Conservation (phyloP, 2,888 invertebrate genomes). For the Acronicta psi region DNA sequence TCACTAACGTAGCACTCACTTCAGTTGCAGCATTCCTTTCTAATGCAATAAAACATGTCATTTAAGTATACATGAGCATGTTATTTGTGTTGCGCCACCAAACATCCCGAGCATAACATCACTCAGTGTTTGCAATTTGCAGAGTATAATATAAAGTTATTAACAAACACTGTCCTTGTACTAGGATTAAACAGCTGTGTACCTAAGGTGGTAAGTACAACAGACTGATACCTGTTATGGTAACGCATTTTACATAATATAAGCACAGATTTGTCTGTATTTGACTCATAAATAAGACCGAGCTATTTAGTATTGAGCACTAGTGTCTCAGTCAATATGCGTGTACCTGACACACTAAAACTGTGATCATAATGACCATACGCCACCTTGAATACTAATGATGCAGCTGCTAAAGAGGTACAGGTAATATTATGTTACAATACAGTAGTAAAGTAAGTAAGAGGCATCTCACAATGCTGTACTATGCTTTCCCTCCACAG, state of each 20-base stretch:
- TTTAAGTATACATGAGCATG: not conserved
- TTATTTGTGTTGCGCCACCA: not conserved
- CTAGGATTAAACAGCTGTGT: not conserved
- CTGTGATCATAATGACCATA: too few relatives aligned
- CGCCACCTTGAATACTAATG: not conserved
- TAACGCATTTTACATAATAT: conserved; percentile 2
- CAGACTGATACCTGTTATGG: conserved; percentile 10
- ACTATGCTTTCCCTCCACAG: too few relatives aligned
- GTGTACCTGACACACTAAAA: too few relatives aligned
- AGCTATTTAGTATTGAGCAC: conserved; percentile 4
- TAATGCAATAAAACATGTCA: conserved; percentile 35
- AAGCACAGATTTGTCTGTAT: conserved; percentile 2
- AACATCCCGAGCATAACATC: too few relatives aligned
- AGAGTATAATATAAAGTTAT: not conserved
- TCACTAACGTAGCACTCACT: conserved; percentile 15
- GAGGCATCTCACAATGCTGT: too few relatives aligned
- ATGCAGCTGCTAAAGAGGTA: conserved; percentile 3
- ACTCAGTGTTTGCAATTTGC: too few relatives aligned
- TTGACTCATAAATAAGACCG: conserved; percentile 5
- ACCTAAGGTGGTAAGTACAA: conserved; percentile 4
- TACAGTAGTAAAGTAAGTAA: too few relatives aligned
- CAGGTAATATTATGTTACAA: too few relatives aligned
- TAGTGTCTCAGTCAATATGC: too few relatives aligned
- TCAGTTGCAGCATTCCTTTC: conserved; percentile 31
- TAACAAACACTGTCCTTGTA: not conserved